Evolutionary conservation across 1,140 invertebrate genomes (phyloP).

Genomic region (Ptiloglossa arizonensis): DNA sequence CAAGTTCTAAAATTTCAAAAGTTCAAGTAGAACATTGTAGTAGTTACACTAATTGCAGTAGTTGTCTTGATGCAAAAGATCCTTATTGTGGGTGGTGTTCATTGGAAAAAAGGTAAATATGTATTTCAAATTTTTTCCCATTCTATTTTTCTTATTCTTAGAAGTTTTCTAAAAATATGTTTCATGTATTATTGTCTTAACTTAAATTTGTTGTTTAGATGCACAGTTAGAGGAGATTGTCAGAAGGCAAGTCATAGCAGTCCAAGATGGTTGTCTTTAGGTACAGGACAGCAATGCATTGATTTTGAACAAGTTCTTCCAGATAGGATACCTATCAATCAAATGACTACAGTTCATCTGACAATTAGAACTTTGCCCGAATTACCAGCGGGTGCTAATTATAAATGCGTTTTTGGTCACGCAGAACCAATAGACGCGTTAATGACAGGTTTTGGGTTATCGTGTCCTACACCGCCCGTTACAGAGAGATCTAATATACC

Average conservation of each 20-base stretch:
- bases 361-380: conserved; percentile 95
- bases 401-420: conserved; percentile 95
- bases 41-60: conserved; percentile 93
- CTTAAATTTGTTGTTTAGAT: conserved; percentile 83
- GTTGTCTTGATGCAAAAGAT: conserved; percentile 95
- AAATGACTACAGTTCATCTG: conserved; percentile 91
- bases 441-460: conserved; percentile 90
- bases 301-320: conserved; percentile 96
- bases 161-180: no score
- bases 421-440: conserved; percentile 93
- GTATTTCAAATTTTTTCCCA: neutral
- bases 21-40: conserved; percentile 96
- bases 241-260: conserved; percentile 94
- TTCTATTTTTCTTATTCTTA: no score
- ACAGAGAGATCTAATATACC: conserved; percentile 90
- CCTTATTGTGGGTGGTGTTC: conserved; percentile 99
- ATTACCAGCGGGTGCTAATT: conserved; percentile 93
- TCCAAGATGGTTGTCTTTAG: conserved; percentile 95
- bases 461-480: conserved; percentile 92
- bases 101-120: conserved; percentile 91
- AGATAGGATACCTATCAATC: conserved; percentile 93
- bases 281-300: conserved; percentile 96
- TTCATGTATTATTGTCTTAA: conserved; percentile 60
- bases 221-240: conserved; percentile 93
- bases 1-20: conserved; percentile 90